Base-by-base conservation (phyloP, 2,113 vertebrate genomes). In the Otolemur garnettii region DNA sequence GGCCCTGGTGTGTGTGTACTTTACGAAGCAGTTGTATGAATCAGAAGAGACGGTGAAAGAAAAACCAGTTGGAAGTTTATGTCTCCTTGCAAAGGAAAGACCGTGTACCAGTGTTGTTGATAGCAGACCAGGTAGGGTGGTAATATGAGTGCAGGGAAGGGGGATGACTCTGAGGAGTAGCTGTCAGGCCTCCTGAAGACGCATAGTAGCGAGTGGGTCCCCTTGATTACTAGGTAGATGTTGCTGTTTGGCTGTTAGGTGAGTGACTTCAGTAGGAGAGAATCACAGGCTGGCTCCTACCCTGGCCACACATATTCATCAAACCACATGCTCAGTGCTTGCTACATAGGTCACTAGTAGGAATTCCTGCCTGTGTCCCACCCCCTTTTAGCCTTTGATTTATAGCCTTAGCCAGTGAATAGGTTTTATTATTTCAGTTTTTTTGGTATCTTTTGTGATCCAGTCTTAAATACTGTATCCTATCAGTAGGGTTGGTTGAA, bases 191-290 rank as follows among this genome's bases (percentile, higher is more conserved):
- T 60, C 42, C 60, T 26, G 24, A 62, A 24, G 60, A 28, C 64
- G 11, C 28, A 5, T 66, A 33, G 26, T 5, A 62, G 24, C 0
- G 0, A n/a, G 75, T 62, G 26, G 30, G 19, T 93, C 19, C 12
- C 30, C 24, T 28, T 60, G 38, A 78, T 35, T 60, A 53, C 42
- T 30, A 55, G 72, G 68, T 15, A 68, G 38, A 22, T 0, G 7
- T 12, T 17, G 13, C 38, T 60, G 0, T 59, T 28, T 21, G 22
- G 17, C 90, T 78, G 19, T 38, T 57, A n/a, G 22, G 74, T 75
- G 64, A 66, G 13, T 75, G 19, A 81, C 72, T 30, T 85, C 57
- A 28, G 28, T 35, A 50, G 90, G 72, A 55, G 69, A 60, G 24
- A 38, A 45, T 85, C 30, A 12, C 13, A 30, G 28, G 80, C 55